Evolutionary conservation across 2,797 vertebrate species (phyloP), one percentile per base, ranked within the genome.

Genomic region (Apogon hyalosoma): DNA sequence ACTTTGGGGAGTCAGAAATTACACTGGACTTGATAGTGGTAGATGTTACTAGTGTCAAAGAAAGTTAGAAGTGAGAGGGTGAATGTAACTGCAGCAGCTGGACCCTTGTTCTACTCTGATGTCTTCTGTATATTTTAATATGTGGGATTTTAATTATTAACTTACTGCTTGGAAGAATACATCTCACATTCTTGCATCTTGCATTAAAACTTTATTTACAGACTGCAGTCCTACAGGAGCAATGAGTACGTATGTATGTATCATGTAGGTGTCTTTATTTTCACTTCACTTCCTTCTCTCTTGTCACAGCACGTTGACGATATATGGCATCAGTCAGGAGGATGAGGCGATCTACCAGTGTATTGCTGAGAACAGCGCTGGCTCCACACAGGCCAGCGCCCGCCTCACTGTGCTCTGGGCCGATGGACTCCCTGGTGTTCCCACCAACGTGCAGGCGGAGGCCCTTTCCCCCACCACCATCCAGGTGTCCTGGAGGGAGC

Each of bases 281-380:
- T 19, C 7, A 50, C 33, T 28, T 15, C 14, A 16, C 41, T n/a
- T 47, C 42, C 12, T 0, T 18, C 19, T 67, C 14, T 21, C 9
- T 28, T 52, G 3, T 52, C 49, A 11, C 88, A 99, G 97, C 91
- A 98, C 98, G 0, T 87, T 99, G 67, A 97, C 95, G 11, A 97
- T 99, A 87, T 95, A 95, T 0, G 93, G 96, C 65, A 95, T 99
- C 15, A 96, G 95, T 75, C 96, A 95, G 60, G 95, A 96, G 0
- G 98, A 99, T 1, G 98, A 99, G 82, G 98, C 97, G 53, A 99
- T 99, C 88, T 99, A 99, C 92, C 98, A 99, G 83, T 99, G 98
- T 18, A 95, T 99, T 2, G 98, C 98, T 0, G 97, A 99, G 91
- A 99, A 99, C 95, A 98, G 94, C 0, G 98, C 98, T 0, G 98